Base-by-base conservation (phyloP, 2,113 vertebrate genomes). In the Carollia perspicillata region DNA sequence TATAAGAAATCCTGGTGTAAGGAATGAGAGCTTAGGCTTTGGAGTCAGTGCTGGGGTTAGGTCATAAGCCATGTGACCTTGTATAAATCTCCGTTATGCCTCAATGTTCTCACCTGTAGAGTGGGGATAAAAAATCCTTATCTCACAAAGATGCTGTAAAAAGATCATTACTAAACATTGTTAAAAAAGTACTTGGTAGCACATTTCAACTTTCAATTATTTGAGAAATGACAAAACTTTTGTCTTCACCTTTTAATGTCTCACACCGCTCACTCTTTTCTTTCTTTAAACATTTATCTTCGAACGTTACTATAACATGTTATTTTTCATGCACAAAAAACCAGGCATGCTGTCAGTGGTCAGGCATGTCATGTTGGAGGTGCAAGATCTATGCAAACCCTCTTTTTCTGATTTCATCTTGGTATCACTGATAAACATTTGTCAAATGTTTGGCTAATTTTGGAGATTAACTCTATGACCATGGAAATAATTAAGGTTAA, bases 401-500 rank as follows among this genome's bases (percentile, higher is more conserved):
- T 72, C 42, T 84, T 71, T 71, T 86, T 65, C 79, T 37, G 22
- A 72, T 85, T 84, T 88, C 55, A 81, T 88, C 42, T 26, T 66
- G 42, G 8, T 63, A 51, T 5, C 42, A 69, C 35, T 65, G 66
- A 80, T 26, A 90, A 2, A 28, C 10, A 33, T 72, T 20, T 90
- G 69, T 68, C 44, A 90, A 28, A 84, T 74, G 22, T 88, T n/a
- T 95, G 89, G 71, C 14, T 74, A 83, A 75, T 23, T 77, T 66
- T 51, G 16, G 78, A 26, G 18, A 60, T 71, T 89, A 58, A 89
- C 23, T 58, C 42, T 69, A 22, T 11, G 40, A 49, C 26, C 30
- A 85, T 44, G 33, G 47, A 83, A 95, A 90, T 66, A 71, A 93
- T 55, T 78, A 90, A 74, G 37, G 91, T 80, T 78, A 96, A 85